Evolutionary conservation across 2,888 invertebrate species (phyloP), one percentile per base, ranked within the genome.

Genomic region (Plagiodera versicolora): DNA sequence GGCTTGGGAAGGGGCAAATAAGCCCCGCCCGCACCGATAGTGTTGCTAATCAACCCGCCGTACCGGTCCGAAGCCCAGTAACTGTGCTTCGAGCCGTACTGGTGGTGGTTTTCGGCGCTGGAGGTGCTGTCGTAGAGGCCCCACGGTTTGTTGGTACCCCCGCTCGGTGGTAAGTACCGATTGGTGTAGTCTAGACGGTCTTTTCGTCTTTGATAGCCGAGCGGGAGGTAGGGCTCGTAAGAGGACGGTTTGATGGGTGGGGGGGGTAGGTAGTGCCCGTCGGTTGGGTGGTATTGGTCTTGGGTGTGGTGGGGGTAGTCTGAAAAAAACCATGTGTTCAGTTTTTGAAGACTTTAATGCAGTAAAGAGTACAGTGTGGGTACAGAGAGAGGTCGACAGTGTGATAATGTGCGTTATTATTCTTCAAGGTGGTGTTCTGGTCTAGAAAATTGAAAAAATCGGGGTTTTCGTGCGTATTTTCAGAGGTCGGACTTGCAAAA

Each of bases 91-190:
- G 67, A 64, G 18, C 70, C 44, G 16, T 53, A 53, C 20, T 20
- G 52, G 57, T 73, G 56, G 8, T 71, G 73, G 18, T 74, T 72
- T 49, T 69, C 14, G 39, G 39, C 71, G 2, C 78, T 77, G 60
- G 78, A 78, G 49, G 71, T 72, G 19, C 79, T 77, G 16, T 78
- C 79, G 64, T 80, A 80, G 45, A 72, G 72, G 1, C 79, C 79
- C 79, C 80, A 79, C 60, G 77, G 71, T 58, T 74, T 72, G 3
- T 72, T 62, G 24, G 69, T 66, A 0, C 79, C 77, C 50, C 77
- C 76, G 63, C 77, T 78, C 9, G 73, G 71, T 28, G 75, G 74
- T 30, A 74, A 61, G 59, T 74, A 72, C 51, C 70, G 69, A 55
- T 73, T 66, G 28, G 60, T 55, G 35, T 63, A 51, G 35, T 59